A percentile compares a stretch with the other conserved stretches of the same genome.
Evolutionary conservation across 2,888 invertebrate species (phyloP).

Genomic region (Cremastobaeus sp.): DNA sequence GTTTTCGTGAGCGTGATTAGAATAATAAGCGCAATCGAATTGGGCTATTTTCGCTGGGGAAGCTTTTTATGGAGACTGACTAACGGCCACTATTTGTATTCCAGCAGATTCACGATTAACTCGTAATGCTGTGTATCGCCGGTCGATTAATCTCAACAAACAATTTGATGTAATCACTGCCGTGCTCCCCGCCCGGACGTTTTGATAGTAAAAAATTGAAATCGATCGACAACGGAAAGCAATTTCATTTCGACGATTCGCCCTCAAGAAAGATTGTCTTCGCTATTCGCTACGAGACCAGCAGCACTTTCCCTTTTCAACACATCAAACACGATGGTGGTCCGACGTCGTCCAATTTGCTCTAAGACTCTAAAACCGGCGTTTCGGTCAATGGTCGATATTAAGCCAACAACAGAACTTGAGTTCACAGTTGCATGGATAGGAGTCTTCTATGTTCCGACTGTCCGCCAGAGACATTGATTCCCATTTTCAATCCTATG

Average conservation of each 20-base stretch:
- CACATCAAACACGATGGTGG: neutral
- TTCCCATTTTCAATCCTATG: conserved; percentile 32
- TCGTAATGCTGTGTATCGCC: no score
- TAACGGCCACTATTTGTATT: no score
- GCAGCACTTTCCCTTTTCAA: neutral
- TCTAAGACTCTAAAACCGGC: conserved; percentile 15
- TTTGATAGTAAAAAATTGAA: no score
- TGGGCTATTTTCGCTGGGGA: neutral
- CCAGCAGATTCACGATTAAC: no score
- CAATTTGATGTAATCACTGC: no score
- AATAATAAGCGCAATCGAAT: conserved; percentile 29
- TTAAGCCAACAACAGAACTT: conserved; percentile 16
- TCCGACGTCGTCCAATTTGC: conserved; percentile 14
- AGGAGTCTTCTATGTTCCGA: conserved; percentile 12
- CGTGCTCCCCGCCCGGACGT: no score
- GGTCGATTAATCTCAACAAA: no score
- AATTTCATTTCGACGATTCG: no score
- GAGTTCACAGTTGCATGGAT: conserved; percentile 11
- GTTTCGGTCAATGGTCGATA: conserved; percentile 6
- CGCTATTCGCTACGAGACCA: no score
- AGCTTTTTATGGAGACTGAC: no score
- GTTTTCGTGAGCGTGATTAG: conserved; percentile 1
- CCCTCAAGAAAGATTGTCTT: no score
- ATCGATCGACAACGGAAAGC: no score
- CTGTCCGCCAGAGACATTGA: conserved; percentile 32